Conservation (phyloP, 2,888 invertebrate genomes). For the Lordiphosa fenestrarum region DNA sequence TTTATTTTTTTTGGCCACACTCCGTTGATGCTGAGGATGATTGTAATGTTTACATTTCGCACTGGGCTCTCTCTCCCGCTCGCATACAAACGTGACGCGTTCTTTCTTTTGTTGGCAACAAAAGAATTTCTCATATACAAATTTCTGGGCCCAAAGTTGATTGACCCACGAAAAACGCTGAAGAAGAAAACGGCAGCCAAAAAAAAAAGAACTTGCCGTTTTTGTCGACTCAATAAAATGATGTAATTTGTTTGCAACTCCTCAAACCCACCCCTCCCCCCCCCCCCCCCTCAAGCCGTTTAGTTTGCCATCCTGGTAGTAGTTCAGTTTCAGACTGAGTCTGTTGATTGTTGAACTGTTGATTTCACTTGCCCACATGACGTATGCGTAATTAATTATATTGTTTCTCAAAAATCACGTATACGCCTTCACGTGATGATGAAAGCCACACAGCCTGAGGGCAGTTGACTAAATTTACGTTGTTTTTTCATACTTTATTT, state of each 20-base stretch:
- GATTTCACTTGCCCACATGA: conserved; percentile 37
- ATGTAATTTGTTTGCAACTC: conserved; percentile 51
- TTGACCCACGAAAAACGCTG: conserved; percentile 52
- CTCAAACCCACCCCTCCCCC: no score
- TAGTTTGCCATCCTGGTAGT: conserved; percentile 5
- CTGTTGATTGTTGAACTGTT: conserved; percentile 2
- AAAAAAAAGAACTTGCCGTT: conserved; percentile 47
- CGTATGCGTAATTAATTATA: conserved; percentile 59
- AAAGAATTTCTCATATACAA: conserved; percentile 58
- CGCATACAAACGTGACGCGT: conserved; percentile 18
- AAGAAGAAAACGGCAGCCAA: conserved; percentile 29
- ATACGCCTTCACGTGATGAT: conserved; percentile 63
- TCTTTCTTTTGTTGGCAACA: conserved; percentile 64
- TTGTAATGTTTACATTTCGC: conserved; percentile 74
- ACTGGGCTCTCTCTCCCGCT: conserved; percentile 25
- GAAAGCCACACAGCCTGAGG: conserved; percentile 17
- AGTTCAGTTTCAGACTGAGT: conserved; percentile 5
- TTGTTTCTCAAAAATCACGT: conserved; percentile 57
- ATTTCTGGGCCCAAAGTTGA: conserved; percentile 63
- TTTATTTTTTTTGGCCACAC: conserved; percentile 29
- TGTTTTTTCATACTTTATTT: no score
- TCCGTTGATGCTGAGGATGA: conserved; percentile 3
- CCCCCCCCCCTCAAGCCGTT: background rate
- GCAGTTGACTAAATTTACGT: conserved; percentile 23
- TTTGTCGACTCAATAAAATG: conserved; percentile 50